These are phyloP conservation scores for Ianthella basta DNA, from an alignment of 37 sponge, comb jelly and placozoan species.

Conservation along the genomic window DNA sequence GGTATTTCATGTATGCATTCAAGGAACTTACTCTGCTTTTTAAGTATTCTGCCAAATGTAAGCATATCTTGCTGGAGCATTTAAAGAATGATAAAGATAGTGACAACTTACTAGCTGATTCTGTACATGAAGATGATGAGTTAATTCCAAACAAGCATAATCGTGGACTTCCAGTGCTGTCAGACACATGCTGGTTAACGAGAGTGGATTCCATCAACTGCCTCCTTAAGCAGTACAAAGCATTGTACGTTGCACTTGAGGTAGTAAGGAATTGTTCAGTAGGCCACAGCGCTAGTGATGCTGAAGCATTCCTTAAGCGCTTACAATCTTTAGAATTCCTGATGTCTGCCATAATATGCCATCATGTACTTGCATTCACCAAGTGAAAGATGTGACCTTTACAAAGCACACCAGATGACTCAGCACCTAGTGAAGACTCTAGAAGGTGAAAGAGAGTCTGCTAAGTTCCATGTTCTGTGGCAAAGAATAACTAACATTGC, in stretches of 20 bases:
- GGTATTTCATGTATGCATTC: conserved; percentile 38
- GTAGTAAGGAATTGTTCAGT: conserved; percentile 13
- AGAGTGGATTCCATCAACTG: conserved; percentile 38
- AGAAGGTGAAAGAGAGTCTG: conserved; percentile 25
- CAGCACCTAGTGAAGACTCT: conserved; percentile 18
- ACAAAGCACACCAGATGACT: conserved; percentile 37
- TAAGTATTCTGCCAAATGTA: conserved; percentile 27
- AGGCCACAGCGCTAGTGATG: conserved; percentile 31
- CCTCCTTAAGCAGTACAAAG: conserved; percentile 35
- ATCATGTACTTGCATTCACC: conserved; percentile 42
- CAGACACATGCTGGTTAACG: conserved; percentile 40
- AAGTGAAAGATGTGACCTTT: conserved; percentile 46
- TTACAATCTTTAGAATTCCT: conserved; percentile 22
- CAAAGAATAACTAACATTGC: conserved; percentile 16
- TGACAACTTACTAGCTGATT: background rate
- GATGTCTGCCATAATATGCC: background rate
- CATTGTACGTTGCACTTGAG: conserved; percentile 25
- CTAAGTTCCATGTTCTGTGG: conserved; percentile 26
- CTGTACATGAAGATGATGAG: background rate
- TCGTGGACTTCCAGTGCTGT: conserved; percentile 29
- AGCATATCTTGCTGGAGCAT: conserved; percentile 35
- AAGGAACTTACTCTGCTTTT: conserved; percentile 39
- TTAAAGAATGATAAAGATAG: background rate
- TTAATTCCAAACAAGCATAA: background rate
- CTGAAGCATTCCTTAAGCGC: conserved; percentile 27